These are phyloP conservation scores for Xerus rutilus DNA, from an alignment of 2,797 vertebrate species.

Conservation along the genomic window DNA sequence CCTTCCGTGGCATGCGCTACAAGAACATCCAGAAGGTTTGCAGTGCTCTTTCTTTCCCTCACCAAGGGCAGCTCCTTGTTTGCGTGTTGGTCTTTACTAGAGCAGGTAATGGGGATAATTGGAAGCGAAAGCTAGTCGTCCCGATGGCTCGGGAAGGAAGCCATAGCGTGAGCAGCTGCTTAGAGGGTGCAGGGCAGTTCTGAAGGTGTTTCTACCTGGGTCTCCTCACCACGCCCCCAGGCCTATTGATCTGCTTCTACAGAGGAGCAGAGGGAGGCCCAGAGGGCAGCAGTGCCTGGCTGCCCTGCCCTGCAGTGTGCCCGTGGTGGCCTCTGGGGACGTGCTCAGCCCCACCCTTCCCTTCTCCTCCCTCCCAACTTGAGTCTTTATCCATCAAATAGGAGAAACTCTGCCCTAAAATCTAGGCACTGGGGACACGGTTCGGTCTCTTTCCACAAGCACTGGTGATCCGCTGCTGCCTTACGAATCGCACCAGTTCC, in stretches of 20 bases:
- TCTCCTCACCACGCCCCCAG: not conserved
- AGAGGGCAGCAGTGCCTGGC: too few species aligned
- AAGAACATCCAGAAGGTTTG: not conserved
- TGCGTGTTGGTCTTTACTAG: not conserved
- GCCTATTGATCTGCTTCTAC: too few species aligned
- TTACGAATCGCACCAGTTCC: not conserved
- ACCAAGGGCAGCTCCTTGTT: not conserved
- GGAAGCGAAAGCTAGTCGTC: not conserved
- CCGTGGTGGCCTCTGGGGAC: fast-evolving
- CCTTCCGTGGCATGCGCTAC: not conserved
- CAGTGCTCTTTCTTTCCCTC: not conserved
- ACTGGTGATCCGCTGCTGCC: not conserved
- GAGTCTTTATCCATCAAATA: not conserved
- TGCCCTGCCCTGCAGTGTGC: not conserved
- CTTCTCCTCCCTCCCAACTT: not conserved
- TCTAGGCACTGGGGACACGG: not conserved
- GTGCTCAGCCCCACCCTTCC: not conserved
- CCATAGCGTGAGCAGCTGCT: not conserved
- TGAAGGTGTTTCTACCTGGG: not conserved
- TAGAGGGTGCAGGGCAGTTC: not conserved
- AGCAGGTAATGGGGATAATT: not conserved
- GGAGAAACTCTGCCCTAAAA: not conserved
- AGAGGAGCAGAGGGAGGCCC: not conserved
- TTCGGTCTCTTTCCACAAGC: not conserved
- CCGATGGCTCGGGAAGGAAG: not conserved